Evolutionary conservation across 2,113 vertebrate genomes (phyloP).

Genomic region (Oncorhynchus gorbuscha): DNA sequence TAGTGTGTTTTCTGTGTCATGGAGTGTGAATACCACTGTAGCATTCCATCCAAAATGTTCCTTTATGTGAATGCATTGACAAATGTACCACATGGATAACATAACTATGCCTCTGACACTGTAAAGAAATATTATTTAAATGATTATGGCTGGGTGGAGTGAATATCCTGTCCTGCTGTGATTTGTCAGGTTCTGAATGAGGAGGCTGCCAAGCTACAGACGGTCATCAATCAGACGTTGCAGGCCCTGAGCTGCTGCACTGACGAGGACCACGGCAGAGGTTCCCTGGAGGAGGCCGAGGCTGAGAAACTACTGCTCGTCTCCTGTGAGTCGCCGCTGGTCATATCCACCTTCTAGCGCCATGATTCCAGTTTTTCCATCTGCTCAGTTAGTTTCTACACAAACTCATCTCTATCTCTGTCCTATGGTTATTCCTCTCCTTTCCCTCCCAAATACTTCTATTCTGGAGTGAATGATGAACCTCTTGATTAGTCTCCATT

Average conservation of each 20-base stretch:
- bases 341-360: background rate
- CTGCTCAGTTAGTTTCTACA: too few species aligned
- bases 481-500: background rate
- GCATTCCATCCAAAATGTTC: too few species aligned
- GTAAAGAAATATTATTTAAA: background rate
- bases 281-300: constrained; percentile 78
- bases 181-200: constrained; percentile 66
- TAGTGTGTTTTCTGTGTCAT: background rate
- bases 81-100: background rate
- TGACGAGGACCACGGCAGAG: constrained; percentile 75
- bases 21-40: too few species aligned
- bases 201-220: constrained; percentile 73
- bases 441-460: background rate
- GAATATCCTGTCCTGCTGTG: background rate
- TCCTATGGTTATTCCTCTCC: background rate
- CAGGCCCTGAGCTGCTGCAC: constrained; percentile 79
- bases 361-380: too few species aligned
- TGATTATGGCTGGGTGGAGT: background rate
- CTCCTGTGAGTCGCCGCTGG: constrained; percentile 66
- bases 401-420: background rate
- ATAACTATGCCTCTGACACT: background rate
- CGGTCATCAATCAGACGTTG: constrained; percentile 74
- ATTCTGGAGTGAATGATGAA: background rate
- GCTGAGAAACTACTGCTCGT: constrained; percentile 79
- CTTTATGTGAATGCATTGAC: background rate